Evolutionary conservation across 2,888 invertebrate genomes (phyloP).

Genomic region (Ferdinandea cuprea): DNA sequence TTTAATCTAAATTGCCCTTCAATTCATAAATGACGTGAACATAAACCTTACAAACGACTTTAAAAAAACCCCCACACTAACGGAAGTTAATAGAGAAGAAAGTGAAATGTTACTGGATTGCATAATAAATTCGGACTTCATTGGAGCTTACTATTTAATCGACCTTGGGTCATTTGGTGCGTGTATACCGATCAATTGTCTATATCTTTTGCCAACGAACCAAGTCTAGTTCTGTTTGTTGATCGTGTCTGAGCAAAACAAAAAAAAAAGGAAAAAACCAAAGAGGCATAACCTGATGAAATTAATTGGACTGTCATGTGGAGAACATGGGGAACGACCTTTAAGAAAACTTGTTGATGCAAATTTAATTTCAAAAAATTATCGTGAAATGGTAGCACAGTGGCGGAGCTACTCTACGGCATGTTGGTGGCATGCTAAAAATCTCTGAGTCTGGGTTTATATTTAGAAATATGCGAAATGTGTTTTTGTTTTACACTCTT

Average conservation of each 20-base stretch:
- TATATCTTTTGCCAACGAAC: background rate
- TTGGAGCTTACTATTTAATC: slow-evolving; percentile 52
- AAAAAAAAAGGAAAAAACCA: too few species aligned
- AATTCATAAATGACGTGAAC: background rate
- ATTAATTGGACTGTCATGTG: slow-evolving; percentile 8
- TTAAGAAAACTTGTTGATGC: slow-evolving; percentile 69
- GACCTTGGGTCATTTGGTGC: slow-evolving; percentile 63
- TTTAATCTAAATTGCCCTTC: slow-evolving; percentile 61
- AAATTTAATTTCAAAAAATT: slow-evolving; percentile 44
- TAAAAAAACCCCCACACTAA: slow-evolving; percentile 16
- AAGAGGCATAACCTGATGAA: slow-evolving; percentile 33
- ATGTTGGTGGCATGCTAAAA: too few species aligned
- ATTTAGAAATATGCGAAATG: too few species aligned
- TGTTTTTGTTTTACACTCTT: too few species aligned
- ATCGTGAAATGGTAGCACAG: too few species aligned
- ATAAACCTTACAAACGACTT: slow-evolving; percentile 6
- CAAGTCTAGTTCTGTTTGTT: slow-evolving; percentile 49
- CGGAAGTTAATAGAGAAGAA: slow-evolving; percentile 46
- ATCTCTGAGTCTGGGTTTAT: too few species aligned
- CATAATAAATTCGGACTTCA: slow-evolving; percentile 46
- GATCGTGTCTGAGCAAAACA: background rate
- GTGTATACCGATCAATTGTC: background rate
- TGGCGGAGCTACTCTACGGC: too few species aligned
- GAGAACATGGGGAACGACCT: slow-evolving; percentile 53
- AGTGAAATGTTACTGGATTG: slow-evolving; percentile 58